phyloP scores from a whole-genome alignment of 37 sponge, comb jelly and placozoan genomes.

The Cladorhizidae sp. region DNA sequence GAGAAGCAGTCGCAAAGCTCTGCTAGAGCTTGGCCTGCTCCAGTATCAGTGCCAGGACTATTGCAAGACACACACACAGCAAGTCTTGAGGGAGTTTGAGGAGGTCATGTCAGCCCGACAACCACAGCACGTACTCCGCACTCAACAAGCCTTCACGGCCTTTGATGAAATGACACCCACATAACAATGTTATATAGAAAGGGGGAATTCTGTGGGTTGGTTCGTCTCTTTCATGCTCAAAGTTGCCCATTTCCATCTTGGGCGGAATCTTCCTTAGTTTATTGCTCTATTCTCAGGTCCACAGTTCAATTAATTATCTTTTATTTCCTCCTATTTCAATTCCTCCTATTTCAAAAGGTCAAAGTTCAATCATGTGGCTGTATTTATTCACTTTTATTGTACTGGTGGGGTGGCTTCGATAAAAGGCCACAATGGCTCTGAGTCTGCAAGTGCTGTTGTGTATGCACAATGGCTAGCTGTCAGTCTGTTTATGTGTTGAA shows the following conservation, averaged over 20 bases:
- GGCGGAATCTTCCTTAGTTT: neutral
- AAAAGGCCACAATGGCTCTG: too few species aligned
- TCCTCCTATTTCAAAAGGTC: too few species aligned
- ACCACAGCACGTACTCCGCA: neutral
- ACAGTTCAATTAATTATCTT: too few species aligned
- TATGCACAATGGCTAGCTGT: too few species aligned
- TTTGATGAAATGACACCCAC: conserved; percentile 17
- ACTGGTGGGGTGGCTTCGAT: too few species aligned
- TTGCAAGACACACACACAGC: conserved; percentile 35
- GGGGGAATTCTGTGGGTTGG: neutral
- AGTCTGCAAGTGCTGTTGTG: too few species aligned
- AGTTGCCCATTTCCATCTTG: neutral
- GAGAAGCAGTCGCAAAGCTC: conserved; percentile 23
- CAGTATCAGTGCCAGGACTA: conserved; percentile 28
- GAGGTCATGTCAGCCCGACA: neutral
- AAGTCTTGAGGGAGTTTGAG: conserved; percentile 16
- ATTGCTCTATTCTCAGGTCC: neutral
- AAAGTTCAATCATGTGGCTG: too few species aligned
- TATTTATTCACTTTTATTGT: too few species aligned
- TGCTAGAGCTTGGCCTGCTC: conserved; percentile 42
- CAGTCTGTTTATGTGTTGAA: too few species aligned
- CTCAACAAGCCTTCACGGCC: conserved; percentile 21
- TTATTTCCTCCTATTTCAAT: too few species aligned
- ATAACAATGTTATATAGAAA: too few species aligned
- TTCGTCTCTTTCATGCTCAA: neutral